Evolutionary conservation across 2,888 invertebrate genomes (phyloP).

Genomic region (Bombylius discolor): DNA sequence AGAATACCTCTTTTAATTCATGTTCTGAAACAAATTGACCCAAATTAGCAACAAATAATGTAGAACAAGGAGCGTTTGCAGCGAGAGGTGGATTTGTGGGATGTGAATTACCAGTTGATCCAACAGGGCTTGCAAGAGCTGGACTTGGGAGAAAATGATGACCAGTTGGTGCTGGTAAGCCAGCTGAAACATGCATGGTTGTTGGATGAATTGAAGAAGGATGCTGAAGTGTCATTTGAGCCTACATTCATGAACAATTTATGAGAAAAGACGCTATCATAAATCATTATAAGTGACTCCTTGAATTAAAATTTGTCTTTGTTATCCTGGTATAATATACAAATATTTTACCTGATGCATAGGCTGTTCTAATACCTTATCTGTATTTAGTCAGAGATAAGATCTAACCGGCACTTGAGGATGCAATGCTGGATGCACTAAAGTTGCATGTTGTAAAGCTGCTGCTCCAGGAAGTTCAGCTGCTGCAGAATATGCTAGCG

Average conservation of each 20-base stretch:
- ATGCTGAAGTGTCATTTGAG: conserved; percentile 42
- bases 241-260: conserved; percentile 26
- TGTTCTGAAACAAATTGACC: conserved; percentile 97
- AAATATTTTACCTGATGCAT: conserved; percentile 35
- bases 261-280: not conserved
- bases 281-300: not conserved
- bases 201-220: conserved; percentile 45
- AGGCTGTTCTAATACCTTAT: conserved; percentile 38
- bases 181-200: conserved; percentile 52
- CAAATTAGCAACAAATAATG: conserved; percentile 96
- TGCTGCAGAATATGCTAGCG: conserved; percentile 62
- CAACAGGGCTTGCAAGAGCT: conserved; percentile 81
- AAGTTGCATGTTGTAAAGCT: conserved; percentile 71
- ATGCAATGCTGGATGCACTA: conserved; percentile 94
- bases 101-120: conserved; percentile 45
- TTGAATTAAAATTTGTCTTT: not conserved
- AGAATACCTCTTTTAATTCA: conserved; percentile 95
- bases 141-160: conserved; percentile 81
- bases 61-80: conserved; percentile 83
- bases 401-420: conserved; percentile 95
- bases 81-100: conserved; percentile 41
- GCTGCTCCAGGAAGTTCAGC: conserved; percentile 73
- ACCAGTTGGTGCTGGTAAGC: conserved; percentile 33
- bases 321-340: not conserved
- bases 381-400: conserved; percentile 90